Conservation (phyloP, 1,140 invertebrate species). For the Gonatopus flavifemur region DNA sequence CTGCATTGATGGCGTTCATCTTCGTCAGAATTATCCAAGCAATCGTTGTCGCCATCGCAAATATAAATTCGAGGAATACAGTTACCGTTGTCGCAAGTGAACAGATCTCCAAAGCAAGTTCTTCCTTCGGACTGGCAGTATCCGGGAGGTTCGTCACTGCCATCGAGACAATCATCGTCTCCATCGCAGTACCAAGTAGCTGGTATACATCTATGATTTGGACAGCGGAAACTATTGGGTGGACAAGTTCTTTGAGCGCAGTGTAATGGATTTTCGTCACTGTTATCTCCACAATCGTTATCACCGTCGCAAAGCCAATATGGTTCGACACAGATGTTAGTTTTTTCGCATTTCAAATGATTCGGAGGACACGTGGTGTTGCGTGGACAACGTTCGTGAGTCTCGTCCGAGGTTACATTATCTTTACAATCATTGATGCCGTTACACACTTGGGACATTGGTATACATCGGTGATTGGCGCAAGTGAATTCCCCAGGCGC, state of each 20-base stretch:
- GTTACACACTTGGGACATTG: slow-evolving; percentile 85
- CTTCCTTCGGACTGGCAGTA: slow-evolving; percentile 93
- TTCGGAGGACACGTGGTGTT: slow-evolving; percentile 86
- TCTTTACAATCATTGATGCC: slow-evolving; percentile 95
- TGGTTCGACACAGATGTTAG: slow-evolving; percentile 92
- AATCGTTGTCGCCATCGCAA: slow-evolving; percentile 97
- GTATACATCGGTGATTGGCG: slow-evolving; percentile 86
- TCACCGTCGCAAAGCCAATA: slow-evolving; percentile 94
- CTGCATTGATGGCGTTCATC: slow-evolving; percentile 88
- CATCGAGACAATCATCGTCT: slow-evolving; percentile 88
- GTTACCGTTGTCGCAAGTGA: slow-evolving; percentile 95
- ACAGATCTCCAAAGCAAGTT: slow-evolving; percentile 92
- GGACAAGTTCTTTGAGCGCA: slow-evolving; percentile 88
- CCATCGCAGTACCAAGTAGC: slow-evolving; percentile 93
- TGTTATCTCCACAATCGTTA: slow-evolving; percentile 95
- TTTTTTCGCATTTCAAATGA: slow-evolving; percentile 89
- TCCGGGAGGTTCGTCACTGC: slow-evolving; percentile 85
- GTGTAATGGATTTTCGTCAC: slow-evolving; percentile 88
- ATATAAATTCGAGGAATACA: slow-evolving; percentile 96
- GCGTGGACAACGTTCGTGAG: slow-evolving; percentile 79
- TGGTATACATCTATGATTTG: slow-evolving; percentile 84
- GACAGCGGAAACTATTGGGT: slow-evolving; percentile 86
- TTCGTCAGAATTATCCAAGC: slow-evolving; percentile 90
- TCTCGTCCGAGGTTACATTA: slow-evolving; percentile 88
- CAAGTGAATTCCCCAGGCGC: slow-evolving; percentile 93